Conservation (phyloP, 2,888 invertebrate species). For the Hemithea aestivaria region DNA sequence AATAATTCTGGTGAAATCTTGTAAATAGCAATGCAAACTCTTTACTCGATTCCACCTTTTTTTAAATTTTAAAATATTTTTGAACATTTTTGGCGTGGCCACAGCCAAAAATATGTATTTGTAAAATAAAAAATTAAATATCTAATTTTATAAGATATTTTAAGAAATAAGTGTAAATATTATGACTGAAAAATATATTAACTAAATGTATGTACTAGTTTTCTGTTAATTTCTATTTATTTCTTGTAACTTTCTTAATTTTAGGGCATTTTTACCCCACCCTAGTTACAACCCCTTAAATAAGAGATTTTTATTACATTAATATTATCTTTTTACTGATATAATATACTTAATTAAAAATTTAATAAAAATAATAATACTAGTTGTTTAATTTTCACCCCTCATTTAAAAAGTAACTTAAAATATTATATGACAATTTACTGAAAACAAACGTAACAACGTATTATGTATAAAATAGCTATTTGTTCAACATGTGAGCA, state of each 20-base stretch:
- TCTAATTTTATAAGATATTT: constrained; percentile 10
- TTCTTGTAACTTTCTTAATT: constrained; percentile 24
- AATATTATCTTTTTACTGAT: too few species aligned
- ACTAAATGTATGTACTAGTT: constrained; percentile 19
- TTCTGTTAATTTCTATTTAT: constrained; percentile 30
- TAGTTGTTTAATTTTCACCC: too few species aligned
- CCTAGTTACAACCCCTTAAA: constrained; percentile 22
- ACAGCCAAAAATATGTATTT: constrained; percentile 16
- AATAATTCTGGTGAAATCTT: constrained; percentile 59
- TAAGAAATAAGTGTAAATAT: constrained; percentile 26
- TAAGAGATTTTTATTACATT: constrained; percentile 15
- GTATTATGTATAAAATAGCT: too few species aligned
- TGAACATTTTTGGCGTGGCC: constrained; percentile 20
- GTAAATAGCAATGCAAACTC: constrained; percentile 63
- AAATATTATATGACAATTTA: too few species aligned
- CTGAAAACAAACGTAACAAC: too few species aligned
- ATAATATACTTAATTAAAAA: too few species aligned
- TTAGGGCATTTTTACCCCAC: constrained; percentile 32
- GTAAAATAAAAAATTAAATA: constrained; percentile 5
- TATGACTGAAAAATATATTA: constrained; percentile 28
- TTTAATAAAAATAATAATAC: constrained; percentile 16
- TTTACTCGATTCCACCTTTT: constrained; percentile 69
- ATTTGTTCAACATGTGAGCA: too few species aligned
- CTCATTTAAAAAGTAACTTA: too few species aligned
- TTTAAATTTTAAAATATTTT: constrained; percentile 7